A percentile compares a stretch with the other conserved stretches of the same genome.
phyloP scores from a whole-genome alignment of 2,888 invertebrate species.

The Gryllus longicercus region DNA sequence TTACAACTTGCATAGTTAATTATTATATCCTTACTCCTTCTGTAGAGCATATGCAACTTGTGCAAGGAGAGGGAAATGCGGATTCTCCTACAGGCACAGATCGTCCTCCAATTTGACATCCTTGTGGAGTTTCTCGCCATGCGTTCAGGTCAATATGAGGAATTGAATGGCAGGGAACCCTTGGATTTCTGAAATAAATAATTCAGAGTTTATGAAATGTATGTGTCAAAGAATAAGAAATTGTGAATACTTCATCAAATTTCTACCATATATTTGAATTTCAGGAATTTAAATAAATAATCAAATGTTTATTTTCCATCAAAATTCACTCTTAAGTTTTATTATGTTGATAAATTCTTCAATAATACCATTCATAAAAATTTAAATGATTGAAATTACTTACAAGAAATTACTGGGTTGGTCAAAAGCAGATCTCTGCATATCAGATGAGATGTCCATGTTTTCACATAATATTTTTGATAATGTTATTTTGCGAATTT shows the following conservation, averaged over 20 bases:
- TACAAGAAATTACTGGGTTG: slow-evolving; percentile 84
- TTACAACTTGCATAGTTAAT: neutral
- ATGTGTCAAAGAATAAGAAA: too few relatives aligned
- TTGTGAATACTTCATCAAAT: too few relatives aligned
- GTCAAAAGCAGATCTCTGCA: slow-evolving; percentile 87
- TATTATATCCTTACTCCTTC: slow-evolving; percentile 68
- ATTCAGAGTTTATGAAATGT: too few relatives aligned
- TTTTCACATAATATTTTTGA: slow-evolving; percentile 87
- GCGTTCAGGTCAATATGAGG: slow-evolving; percentile 76
- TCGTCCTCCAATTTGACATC: slow-evolving; percentile 77
- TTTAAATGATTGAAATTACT: slow-evolving; percentile 43
- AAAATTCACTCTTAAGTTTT: too few relatives aligned
- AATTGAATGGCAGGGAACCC: slow-evolving; percentile 77
- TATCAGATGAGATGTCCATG: slow-evolving; percentile 76
- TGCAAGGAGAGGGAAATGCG: slow-evolving; percentile 86
- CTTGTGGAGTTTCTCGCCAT: slow-evolving; percentile 77
- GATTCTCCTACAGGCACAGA: slow-evolving; percentile 77
- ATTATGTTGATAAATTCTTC: too few relatives aligned
- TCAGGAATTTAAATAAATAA: too few relatives aligned
- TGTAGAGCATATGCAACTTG: slow-evolving; percentile 79
- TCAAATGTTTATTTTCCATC: too few relatives aligned
- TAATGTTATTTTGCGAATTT: slow-evolving; percentile 80
- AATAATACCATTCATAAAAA: neutral
- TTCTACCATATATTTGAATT: too few relatives aligned
- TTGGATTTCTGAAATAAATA: slow-evolving; percentile 63